Evolutionary conservation across 2,888 invertebrate species (phyloP), one percentile per base, ranked within the genome.

Genomic region (Molorchus minor): DNA sequence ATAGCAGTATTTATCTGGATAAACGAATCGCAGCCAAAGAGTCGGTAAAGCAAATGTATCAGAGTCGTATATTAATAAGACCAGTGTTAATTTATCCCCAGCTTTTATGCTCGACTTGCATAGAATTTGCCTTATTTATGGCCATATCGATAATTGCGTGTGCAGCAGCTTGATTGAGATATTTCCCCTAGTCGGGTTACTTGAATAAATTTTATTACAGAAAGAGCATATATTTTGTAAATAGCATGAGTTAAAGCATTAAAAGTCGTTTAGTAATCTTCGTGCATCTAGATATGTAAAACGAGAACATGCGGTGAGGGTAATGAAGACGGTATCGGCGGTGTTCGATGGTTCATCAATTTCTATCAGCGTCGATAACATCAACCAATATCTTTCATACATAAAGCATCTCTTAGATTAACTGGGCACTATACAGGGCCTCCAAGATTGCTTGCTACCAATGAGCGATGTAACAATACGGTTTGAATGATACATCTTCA

Each of bases 281-380:
- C 80, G 79, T 79, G 78, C 78, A 79, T 79, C 79, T 76, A 75
- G 79, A 77, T 79, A 79, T 79, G 80, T 80, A 79, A 79, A 80
- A 77, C 76, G 78, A 74, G 77, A 78, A 75, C 79, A 78, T 77
- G 78, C 76, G 74, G 76, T 66, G 75, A 72, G 62, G 72, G 73
- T 76, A 77, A 77, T 76, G 75, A 77, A 77, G 76, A 76, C 76
- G 74, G 69, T 76, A 75, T 75, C 74, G 69, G 68, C 65, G 67
- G 65, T 70, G 64, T 65, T 66, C 69, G 67, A 66, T 71, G 70
- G 68, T 70, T 64, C 73, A 72, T 72, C 73, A 72, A 73, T 73
- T 69, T 66, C 70, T 64, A 71, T 69, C 71, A 58, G 58, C 52
- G 51, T 56, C 56, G 71, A 72, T 72, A 71, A 63, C 60, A 71